A percentile compares a stretch with the other conserved stretches of the same genome.
Evolutionary conservation across 2,797 vertebrate genomes (phyloP).

Genomic region (Chaetodon trifasciatus): DNA sequence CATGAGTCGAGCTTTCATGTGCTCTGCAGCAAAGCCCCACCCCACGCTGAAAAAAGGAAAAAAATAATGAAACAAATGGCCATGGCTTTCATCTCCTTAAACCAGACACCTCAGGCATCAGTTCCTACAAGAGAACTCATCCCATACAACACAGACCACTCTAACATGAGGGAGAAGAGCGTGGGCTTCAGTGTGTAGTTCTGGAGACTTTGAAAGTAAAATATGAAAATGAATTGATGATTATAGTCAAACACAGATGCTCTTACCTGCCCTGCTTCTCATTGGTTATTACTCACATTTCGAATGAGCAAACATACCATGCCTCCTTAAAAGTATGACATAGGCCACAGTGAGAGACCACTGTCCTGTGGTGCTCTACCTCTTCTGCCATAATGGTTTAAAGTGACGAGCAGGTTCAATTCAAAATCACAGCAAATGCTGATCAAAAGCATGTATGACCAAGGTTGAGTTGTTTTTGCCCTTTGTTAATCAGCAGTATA

Average conservation of each 20-base stretch:
- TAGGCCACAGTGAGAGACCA: background rate
- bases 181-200: background rate
- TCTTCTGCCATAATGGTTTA: background rate
- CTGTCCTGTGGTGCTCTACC: no score
- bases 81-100: conserved; percentile 43
- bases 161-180: background rate
- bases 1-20: conserved; percentile 18
- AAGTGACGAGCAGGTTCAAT: background rate
- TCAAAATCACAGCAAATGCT: background rate
- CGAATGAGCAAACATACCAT: background rate
- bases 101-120: conserved; percentile 32
- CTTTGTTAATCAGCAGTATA: background rate
- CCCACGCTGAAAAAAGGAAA: background rate
- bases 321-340: background rate
- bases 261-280: background rate
- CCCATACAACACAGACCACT: conserved; percentile 20
- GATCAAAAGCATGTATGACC: background rate
- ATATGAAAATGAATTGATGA: background rate
- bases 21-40: conserved; percentile 14
- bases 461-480: background rate
- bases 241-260: background rate
- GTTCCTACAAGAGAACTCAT: conserved; percentile 34
- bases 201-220: background rate
- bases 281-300: background rate
- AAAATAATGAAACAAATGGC: conserved; percentile 36